Evolutionary conservation across 1,140 invertebrate species (phyloP).

Genomic region (Brachionus rubens): DNA sequence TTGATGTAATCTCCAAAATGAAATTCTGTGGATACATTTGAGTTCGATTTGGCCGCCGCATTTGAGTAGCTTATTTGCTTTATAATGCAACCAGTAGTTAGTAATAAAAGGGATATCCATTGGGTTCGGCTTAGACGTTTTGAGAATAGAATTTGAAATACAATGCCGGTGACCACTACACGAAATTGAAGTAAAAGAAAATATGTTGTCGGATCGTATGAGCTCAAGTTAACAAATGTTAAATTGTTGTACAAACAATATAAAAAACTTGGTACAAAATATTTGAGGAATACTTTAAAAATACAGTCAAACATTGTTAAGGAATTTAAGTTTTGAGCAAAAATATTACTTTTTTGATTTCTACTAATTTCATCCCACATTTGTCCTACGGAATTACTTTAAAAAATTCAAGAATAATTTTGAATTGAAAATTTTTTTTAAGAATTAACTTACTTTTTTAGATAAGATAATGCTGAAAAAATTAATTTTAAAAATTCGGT

Average conservation of each 20-base stretch:
- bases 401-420: background rate
- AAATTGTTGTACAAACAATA: slow-evolving; percentile 95
- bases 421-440: background rate
- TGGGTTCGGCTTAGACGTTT: slow-evolving; percentile 76
- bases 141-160: slow-evolving; percentile 86
- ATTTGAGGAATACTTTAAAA: slow-evolving; percentile 70
- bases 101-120: slow-evolving; percentile 80
- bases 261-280: slow-evolving; percentile 81
- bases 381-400: background rate
- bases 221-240: slow-evolving; percentile 80
- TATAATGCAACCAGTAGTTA: slow-evolving; percentile 84
- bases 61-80: slow-evolving; percentile 74
- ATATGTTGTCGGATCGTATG: slow-evolving; percentile 90
- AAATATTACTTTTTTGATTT: slow-evolving; percentile 47
- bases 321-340: background rate
- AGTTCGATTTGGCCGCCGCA: slow-evolving; percentile 44
- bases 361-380: slow-evolving; percentile 2
- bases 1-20: background rate
- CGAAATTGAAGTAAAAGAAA: slow-evolving; percentile 85
- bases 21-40: background rate
- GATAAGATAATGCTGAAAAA: slow-evolving; percentile 69
- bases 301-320: slow-evolving; percentile 21
- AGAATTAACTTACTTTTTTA: slow-evolving; percentile 58
- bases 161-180: slow-evolving; percentile 82
- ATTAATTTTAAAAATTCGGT: slow-evolving; percentile 82